Evolutionary conservation across 2,797 vertebrate genomes (phyloP).

Genomic region (Brachyalestes nurse): DNA sequence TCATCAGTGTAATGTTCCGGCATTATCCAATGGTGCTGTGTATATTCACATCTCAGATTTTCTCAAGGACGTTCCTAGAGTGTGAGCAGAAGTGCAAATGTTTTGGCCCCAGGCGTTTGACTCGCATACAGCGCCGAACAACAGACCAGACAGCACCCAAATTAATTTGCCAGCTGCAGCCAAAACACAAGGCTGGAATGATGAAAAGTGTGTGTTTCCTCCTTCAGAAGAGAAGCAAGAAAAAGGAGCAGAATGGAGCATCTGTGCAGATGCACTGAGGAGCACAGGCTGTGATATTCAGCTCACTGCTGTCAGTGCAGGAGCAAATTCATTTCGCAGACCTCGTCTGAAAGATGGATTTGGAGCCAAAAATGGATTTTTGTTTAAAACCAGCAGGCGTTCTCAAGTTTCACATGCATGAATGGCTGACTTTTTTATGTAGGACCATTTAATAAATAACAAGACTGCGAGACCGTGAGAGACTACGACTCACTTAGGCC

Average conservation of each 20-base stretch:
- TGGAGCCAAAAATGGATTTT: conserved; percentile 8
- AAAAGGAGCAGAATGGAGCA: conserved; percentile 33
- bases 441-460: not conserved
- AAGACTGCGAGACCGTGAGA: not conserved
- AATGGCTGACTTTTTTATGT: not conserved
- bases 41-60: conserved; percentile 34
- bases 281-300: conserved; percentile 12
- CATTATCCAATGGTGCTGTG: not conserved
- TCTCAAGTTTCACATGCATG: not conserved
- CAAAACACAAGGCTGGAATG: conserved; percentile 43
- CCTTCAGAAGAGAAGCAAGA: conserved; percentile 1
- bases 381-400: conserved; percentile 5
- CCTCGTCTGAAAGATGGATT: conserved; percentile 14
- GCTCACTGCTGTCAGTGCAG: not conserved
- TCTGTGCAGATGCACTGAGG: conserved; percentile 8
- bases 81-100: conserved; percentile 17
- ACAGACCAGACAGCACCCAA: conserved; percentile 40
- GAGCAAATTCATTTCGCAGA: conserved; percentile 37
- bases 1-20: not conserved
- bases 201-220: conserved; percentile 52
- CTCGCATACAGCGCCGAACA: conserved; percentile 31
- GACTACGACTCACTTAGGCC: not conserved
- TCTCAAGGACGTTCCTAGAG: conserved; percentile 37
- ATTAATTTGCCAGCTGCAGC: conserved; percentile 62
- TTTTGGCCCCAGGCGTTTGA: conserved; percentile 47